Evolutionary conservation across 2,797 vertebrate genomes (phyloP), one percentile per base, ranked within the genome.

Genomic region (Sorex maritimensis): DNA sequence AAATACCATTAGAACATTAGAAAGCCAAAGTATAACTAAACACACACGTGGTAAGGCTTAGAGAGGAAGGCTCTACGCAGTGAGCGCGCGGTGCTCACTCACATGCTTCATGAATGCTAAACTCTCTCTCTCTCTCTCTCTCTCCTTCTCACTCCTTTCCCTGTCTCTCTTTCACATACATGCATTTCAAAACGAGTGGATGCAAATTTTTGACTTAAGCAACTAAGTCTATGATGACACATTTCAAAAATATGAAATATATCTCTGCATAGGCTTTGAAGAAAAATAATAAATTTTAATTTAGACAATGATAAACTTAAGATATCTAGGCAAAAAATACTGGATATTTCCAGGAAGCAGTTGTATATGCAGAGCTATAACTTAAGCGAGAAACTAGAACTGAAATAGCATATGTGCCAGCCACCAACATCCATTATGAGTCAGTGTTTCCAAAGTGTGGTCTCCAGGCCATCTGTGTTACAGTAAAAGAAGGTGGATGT

Each of bases 371-470:
- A 88, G 77, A 84, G 67, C 73, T 84, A 28, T 81, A 77, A 83
- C 10, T 52, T 63, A 24, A 58, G 69, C 44, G 58, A 88, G 88
- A 90, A 93, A 85, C 4, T 4, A 46, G 71, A 30, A 63, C 90
- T 93, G 90, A 78, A 74, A 71, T 52, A 91, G 78, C 84, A 94
- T 72, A 91, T 79, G 77, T 77, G 68, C 71, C 90, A 71, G 69
- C 55, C 71, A 41, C 55, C 74, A 14, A 82, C 77, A 94, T 26
- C 55, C 38, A 30, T 15, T 30, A 63, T 94, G 93, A 96, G 86
- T 95, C 96, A 96, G 73, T 96, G 92, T 95, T 95, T 95, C 88
- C 63, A 11, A 88, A 92, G 83, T 67, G 93, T 69, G 34, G 21
- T 81, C 93, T 87, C 82, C 81, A 95, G 55, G 85, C 93, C 92